Evolutionary conservation across 2,113 vertebrate species (phyloP), one percentile per base, ranked within the genome.

Genomic region (Macrotus californicus): DNA sequence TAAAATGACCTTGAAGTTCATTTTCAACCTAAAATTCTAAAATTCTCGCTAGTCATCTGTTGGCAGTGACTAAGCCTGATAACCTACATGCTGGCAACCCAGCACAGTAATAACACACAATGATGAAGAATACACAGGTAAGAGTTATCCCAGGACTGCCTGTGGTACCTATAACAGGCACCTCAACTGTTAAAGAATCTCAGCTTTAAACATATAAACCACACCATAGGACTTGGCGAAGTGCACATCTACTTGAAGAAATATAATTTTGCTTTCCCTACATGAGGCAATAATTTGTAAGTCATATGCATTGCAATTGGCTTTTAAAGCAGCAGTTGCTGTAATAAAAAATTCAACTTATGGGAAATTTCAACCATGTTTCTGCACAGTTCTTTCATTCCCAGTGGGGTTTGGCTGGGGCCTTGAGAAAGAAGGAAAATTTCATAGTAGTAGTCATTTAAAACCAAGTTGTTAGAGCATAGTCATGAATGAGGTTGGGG

Each of bases 321-420:
- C 88, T 95, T 95, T 95, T 93, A 97, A 93, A 96, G 91, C 87
- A 91, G 93, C 93, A 94, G 87, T 88, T 11, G 1, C 59, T 26
- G 43, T 89, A 76, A 93, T 81, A 93, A 94, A 94, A 96, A 91
- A 96, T 83, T 94, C 83, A 96, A 73, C 92, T 94, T 95, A 81
- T 41, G 92, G 91, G 91, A 94, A 96, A 94, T 96, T 93, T 96
- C 94, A 94, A 73, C 87, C 64, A 70, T 96, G 14, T 76, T 83
- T 96, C 82, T 82, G 89, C 56, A 83, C 43, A 83, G 66, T 77
- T 86, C 64, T 82, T 86, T 88, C 79, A 54, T 88, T 96, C 83
- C 91, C 85, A 52, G 66, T 80, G 69, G 94, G 82, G 36, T 91
- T 93, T 88, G 22, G 80, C 36, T 76, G 89, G 81, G 92, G 43